Percentiles rank a stretch among this genome's conserved stretches.
Conservation (phyloP, 2,113 vertebrate species). For the Zosterops japonicus region DNA sequence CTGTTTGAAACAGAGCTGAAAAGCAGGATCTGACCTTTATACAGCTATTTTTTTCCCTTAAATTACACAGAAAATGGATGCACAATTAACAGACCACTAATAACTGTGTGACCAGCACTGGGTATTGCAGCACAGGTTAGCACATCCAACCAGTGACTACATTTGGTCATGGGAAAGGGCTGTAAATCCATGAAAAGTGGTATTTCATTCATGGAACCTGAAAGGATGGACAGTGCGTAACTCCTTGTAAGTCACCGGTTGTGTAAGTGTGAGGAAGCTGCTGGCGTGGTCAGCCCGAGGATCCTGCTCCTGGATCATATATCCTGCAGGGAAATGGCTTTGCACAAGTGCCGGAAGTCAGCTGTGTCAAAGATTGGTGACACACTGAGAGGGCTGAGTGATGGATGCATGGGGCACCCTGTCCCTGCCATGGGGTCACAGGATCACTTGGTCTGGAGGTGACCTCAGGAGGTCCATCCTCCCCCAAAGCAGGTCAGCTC, state of each 20-base stretch:
- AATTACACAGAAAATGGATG: neutral
- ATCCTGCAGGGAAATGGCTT: neutral
- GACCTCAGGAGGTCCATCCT: neutral
- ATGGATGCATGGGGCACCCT: neutral
- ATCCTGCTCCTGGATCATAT: neutral
- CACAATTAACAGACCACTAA: neutral
- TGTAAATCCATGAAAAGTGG: neutral
- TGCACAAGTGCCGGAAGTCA: neutral
- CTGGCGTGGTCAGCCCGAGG: neutral
- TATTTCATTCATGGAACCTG: neutral
- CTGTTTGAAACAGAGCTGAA: neutral
- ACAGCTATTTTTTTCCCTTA: neutral
- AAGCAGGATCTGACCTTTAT: neutral
- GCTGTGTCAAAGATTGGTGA: neutral
- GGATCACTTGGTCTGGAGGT: neutral
- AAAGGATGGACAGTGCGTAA: neutral
- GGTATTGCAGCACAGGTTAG: neutral
- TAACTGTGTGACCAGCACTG: neutral
- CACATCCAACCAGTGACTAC: neutral
- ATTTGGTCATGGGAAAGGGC: neutral
- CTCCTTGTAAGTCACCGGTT: neutral
- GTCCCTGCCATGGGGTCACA: neutral
- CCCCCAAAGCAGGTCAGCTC: neutral
- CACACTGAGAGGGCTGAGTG: neutral
- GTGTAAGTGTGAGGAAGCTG: constrained; percentile 23